Base-by-base conservation (phyloP, 2,113 vertebrate species). In the Psammodynastes pulverulentus region DNA sequence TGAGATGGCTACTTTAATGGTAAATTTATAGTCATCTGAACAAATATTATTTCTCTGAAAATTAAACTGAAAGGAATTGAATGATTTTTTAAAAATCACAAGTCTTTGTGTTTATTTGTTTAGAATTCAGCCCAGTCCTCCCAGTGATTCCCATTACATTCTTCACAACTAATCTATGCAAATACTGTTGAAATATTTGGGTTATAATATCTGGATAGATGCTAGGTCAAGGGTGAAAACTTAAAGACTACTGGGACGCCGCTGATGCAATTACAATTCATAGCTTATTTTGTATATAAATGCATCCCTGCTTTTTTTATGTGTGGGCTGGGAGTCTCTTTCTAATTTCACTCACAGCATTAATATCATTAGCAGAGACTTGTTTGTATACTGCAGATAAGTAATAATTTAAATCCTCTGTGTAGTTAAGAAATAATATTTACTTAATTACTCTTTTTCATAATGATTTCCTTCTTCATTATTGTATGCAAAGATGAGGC, bases 391-490 rank as follows among this genome's bases (percentile, higher is more conserved):
- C 84, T 51, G 43, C 34, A 93, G 58, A 67, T 21, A 94, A 94
- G 24, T 51, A 94, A n/a, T 19, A 84, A 52, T 91, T 46, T 90
- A 87, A 92, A 21, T 94, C 90, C 84, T 87, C 9, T 92, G 88
- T 89, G 43, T 91, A n/a, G 92, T 92, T 94, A 93, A 94, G 85
- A 91, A 43, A 87, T 85, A 67, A 24, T 92, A 85, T 85, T 93
- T 94, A 39, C 26, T 84, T 21, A 53, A 8, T 23, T 89, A 92
- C 51, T 72, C 67, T 90, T 85, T 91, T 91, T 88, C 92, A 17
- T 0, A 34, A 54, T 0, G 5, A 26, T 93, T 92, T 88, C 12
- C n/a, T 86, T 95, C 6, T 92, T 91, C 88, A 89, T 91, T 94
- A 94, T 88, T 90, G 4, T 79, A 88, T 90, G 43, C 89, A 48